A percentile compares a stretch with the other conserved stretches of the same genome.
Conservation (phyloP, 2,113 vertebrate species). For the Mustela lutreola region DNA sequence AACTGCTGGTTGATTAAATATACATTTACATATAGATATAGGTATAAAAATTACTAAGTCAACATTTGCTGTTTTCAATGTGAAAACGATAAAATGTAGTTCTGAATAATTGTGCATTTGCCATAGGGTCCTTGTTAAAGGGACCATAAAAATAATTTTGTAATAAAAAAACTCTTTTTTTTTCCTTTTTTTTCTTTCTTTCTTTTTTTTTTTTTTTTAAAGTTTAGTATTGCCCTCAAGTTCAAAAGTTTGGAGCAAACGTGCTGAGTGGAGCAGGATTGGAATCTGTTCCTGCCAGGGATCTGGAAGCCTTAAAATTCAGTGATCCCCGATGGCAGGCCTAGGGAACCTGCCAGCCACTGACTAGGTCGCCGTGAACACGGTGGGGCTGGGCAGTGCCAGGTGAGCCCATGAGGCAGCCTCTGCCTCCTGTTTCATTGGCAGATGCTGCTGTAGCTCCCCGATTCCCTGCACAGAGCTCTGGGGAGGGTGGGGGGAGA, state of each 20-base stretch:
- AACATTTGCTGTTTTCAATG: constrained; percentile 90
- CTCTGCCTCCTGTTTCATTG: constrained; percentile 60
- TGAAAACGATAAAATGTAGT: constrained; percentile 89
- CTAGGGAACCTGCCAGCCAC: constrained; percentile 63
- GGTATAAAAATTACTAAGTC: constrained; percentile 84
- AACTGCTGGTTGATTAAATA: constrained; percentile 86
- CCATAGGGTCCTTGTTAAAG: constrained; percentile 85
- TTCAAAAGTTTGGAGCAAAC: constrained; percentile 88
- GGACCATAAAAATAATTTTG: constrained; percentile 88
- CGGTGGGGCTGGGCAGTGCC: constrained; percentile 73
- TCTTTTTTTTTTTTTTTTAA: constrained; percentile 31
- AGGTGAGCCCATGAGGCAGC: constrained; percentile 59
- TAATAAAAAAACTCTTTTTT: constrained; percentile 81
- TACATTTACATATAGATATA: constrained; percentile 82
- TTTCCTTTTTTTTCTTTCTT: neutral
- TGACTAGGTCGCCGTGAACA: neutral
- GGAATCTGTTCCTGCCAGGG: constrained; percentile 84
- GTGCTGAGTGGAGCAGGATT: constrained; percentile 84
- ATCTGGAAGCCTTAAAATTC: constrained; percentile 83
- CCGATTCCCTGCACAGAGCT: constrained; percentile 57
- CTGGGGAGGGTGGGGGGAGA: neutral
- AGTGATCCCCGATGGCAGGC: constrained; percentile 75
- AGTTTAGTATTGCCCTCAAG: constrained; percentile 85
- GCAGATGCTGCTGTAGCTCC: constrained; percentile 28
- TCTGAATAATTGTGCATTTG: constrained; percentile 86